A percentile compares a stretch with the other conserved stretches of the same genome.
Conservation (phyloP, 2,888 invertebrate species). For the Mimas tiliae region DNA sequence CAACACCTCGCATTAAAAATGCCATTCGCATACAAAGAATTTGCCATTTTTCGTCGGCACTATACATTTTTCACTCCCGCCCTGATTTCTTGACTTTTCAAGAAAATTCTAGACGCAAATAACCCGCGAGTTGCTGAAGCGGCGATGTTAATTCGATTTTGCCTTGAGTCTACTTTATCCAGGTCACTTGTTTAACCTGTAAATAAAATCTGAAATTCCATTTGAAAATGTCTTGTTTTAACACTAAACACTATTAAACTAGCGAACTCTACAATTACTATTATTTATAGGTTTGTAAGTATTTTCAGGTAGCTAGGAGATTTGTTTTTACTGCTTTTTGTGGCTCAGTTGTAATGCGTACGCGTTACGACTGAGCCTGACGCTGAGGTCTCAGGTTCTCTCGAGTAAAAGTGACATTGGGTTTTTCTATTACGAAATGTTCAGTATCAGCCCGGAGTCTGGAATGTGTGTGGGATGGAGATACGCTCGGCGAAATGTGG, state of each 20-base stretch:
- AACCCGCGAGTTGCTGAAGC: constrained; percentile 48
- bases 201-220: constrained; percentile 48
- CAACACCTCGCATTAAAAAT: constrained; percentile 1
- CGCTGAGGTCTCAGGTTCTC: no score
- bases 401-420: no score
- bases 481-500: no score
- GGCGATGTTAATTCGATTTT: constrained; percentile 59
- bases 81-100: constrained; percentile 38
- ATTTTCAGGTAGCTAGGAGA: no score
- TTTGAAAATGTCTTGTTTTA: constrained; percentile 34
- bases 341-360: no score
- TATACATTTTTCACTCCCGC: constrained; percentile 5
- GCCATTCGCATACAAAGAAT: not conserved
- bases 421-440: no score
- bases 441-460: no score
- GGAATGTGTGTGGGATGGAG: no score
- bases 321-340: no score
- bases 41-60: not conserved
- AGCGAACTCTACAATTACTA: no score
- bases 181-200: constrained; percentile 58
- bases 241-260: not conserved
- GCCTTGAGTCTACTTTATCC: constrained; percentile 48
- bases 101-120: constrained; percentile 48
- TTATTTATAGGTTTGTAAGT: no score
- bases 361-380: no score